Percentiles rank a stretch among this genome's conserved stretches.
Evolutionary conservation across 2,797 vertebrate species (phyloP).

Genomic region (Tamandua tetradactyla): DNA sequence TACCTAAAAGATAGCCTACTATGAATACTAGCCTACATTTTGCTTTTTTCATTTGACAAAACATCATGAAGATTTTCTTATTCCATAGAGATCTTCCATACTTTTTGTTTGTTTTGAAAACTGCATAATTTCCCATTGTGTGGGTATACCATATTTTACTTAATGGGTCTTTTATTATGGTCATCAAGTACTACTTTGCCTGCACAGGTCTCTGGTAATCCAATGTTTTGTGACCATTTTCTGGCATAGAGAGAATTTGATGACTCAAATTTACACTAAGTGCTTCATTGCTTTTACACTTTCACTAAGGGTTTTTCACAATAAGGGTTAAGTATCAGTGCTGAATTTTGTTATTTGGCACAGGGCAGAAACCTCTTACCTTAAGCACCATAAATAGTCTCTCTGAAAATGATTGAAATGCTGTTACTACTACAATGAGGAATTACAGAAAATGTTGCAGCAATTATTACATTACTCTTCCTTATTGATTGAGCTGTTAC

Average conservation of each 20-base stretch:
- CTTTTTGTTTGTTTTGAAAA: constrained; percentile 17
- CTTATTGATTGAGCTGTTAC: constrained; percentile 70
- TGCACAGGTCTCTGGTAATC: background rate
- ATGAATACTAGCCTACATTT: background rate
- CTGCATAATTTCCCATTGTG: background rate
- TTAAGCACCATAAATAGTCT: constrained; percentile 72
- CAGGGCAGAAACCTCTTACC: constrained; percentile 59
- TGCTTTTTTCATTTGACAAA: constrained; percentile 49
- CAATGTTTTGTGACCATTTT: background rate
- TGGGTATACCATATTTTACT: constrained; percentile 31
- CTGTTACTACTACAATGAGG: constrained; percentile 69
- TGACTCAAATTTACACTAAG: background rate
- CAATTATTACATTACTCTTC: constrained; percentile 76
- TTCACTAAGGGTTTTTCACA: constrained; percentile 17
- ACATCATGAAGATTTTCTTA: constrained; percentile 31
- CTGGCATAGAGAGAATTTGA: background rate
- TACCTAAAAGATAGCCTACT: constrained; percentile 10
- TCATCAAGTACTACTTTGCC: background rate
- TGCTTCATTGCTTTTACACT: background rate
- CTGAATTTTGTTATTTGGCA: constrained; percentile 59
- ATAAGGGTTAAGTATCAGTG: constrained; percentile 51
- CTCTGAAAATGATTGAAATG: constrained; percentile 75
- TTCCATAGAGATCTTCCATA: background rate
- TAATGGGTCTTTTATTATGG: background rate
- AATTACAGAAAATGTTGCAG: constrained; percentile 67